Conservation (phyloP, 2,888 invertebrate genomes). For the Brachypterus glaber region DNA sequence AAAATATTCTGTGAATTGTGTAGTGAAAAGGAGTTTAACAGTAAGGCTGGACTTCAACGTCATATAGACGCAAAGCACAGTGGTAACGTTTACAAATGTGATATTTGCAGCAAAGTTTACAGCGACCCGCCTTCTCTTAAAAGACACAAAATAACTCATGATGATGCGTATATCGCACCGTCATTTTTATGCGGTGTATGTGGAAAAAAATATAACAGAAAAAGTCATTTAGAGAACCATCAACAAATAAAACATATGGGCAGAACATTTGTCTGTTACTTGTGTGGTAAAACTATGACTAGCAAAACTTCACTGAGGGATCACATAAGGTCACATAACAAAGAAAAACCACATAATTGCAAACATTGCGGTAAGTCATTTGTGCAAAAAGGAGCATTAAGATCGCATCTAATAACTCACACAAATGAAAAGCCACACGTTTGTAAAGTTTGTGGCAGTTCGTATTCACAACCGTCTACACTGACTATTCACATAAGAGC, state of each 20-base stretch:
- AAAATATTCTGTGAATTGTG: conserved; percentile 33
- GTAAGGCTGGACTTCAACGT: background rate
- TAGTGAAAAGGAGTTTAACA: background rate
- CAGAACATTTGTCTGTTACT: conserved; percentile 28
- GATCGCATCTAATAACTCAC: background rate
- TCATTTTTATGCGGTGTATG: background rate
- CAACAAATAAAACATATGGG: conserved; percentile 17
- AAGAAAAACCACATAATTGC: conserved; percentile 38
- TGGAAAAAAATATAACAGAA: background rate
- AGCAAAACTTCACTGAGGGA: background rate
- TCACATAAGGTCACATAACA: conserved; percentile 19
- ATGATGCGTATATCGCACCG: background rate
- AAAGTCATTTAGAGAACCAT: conserved; percentile 17
- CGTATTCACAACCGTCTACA: conserved; percentile 29
- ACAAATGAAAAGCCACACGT: conserved; percentile 5
- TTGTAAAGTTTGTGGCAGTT: conserved; percentile 21
- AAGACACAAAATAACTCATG: background rate
- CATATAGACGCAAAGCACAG: background rate
- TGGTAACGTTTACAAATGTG: background rate
- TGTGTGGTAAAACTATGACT: conserved; percentile 34
- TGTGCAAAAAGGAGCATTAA: conserved; percentile 24
- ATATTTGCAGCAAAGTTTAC: background rate
- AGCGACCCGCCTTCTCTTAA: background rate
- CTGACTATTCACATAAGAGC: conserved; percentile 39
- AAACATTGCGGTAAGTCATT: conserved; percentile 43